A percentile compares a stretch with the other conserved stretches of the same genome.
Evolutionary conservation across 2,113 vertebrate genomes (phyloP).

Genomic region (Mesitornis unicolor): DNA sequence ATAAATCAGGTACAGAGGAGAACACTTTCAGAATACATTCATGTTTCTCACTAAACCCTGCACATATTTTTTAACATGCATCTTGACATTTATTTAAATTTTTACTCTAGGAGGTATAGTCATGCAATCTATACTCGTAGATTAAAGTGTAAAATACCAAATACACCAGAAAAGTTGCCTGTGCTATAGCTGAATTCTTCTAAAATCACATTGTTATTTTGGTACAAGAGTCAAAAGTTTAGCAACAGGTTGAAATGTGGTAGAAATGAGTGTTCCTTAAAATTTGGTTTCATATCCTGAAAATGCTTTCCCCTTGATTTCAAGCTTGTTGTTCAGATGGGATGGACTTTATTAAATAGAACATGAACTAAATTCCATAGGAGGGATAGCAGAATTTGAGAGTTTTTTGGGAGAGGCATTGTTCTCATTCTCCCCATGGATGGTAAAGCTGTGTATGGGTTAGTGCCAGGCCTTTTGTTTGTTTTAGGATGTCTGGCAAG

Average conservation of each 20-base stretch:
- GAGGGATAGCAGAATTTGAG: background rate
- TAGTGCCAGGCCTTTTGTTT: background rate
- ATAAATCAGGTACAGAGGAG: slow-evolving; percentile 70
- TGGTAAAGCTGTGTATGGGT: background rate
- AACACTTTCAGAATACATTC: slow-evolving; percentile 71
- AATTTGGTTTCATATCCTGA: background rate
- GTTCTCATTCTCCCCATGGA: background rate
- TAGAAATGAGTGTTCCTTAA: background rate
- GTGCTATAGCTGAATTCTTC: background rate
- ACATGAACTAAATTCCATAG: background rate
- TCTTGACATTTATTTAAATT: slow-evolving; percentile 66
- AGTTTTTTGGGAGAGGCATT: fast-evolving
- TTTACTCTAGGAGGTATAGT: slow-evolving; percentile 42
- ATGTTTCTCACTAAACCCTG: slow-evolving; percentile 55
- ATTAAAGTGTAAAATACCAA: slow-evolving; percentile 18
- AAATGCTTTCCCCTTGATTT: background rate
- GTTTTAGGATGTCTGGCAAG: background rate
- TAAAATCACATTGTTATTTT: background rate
- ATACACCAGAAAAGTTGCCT: background rate
- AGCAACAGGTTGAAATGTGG: background rate
- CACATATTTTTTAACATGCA: slow-evolving; percentile 55
- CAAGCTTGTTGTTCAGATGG: background rate
- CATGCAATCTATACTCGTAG: background rate
- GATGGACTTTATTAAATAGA: background rate
- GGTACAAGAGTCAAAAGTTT: background rate